A percentile compares a stretch with the other conserved stretches of the same genome.
These are phyloP conservation scores for Aphidius gifuensis DNA, from an alignment of 1,140 invertebrate species.

Conservation along the genomic window DNA sequence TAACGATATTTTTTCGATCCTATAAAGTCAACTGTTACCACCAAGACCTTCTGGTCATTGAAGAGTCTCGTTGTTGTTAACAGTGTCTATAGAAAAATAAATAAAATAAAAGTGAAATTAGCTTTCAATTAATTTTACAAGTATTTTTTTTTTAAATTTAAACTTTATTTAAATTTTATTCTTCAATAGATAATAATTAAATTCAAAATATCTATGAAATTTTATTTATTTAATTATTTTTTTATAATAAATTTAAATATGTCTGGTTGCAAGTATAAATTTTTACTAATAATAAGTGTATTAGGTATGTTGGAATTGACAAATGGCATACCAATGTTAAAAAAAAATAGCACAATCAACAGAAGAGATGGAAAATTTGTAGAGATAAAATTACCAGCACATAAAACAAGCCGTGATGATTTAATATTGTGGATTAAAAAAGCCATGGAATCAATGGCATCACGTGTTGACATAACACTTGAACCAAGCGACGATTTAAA, in stretches of 20 bases:
- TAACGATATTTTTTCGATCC: background rate
- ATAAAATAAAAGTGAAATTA: too few species aligned
- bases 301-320: background rate
- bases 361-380: conserved; percentile 27
- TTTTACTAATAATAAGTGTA: too few species aligned
- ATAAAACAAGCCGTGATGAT: conserved; percentile 41
- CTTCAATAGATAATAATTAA: too few species aligned
- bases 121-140: too few species aligned
- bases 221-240: background rate
- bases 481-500: conserved; percentile 20
- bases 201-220: conserved; percentile 6
- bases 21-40: conserved; percentile 13
- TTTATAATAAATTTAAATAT: background rate
- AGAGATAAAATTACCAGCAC: conserved; percentile 41
- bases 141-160: too few species aligned
- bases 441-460: conserved; percentile 46
- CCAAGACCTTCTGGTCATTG: background rate
- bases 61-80: background rate
- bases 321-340: background rate
- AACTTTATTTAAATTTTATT: too few species aligned
- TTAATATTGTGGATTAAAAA: conserved; percentile 46
- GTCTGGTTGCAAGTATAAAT: too few species aligned
- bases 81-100: conserved; percentile 1
- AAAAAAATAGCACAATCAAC: background rate
- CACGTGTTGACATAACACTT: conserved; percentile 45